Evolutionary conservation across 2,888 invertebrate species (phyloP), one percentile per base, ranked within the genome.

Genomic region (Gortyna flavago): DNA sequence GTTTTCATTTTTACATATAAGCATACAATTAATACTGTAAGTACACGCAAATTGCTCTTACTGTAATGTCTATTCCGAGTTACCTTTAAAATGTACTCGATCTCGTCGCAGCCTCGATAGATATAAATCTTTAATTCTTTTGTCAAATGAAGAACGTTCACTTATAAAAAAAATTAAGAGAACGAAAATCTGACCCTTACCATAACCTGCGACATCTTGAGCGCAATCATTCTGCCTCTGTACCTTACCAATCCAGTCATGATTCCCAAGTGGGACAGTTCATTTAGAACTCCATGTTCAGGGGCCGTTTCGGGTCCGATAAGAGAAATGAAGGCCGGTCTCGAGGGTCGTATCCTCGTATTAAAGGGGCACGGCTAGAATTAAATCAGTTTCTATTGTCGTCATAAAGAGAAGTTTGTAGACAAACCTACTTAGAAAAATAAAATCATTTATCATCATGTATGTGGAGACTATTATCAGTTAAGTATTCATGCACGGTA

Each of bases 221-320:
- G 8, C 18, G 29, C 18, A 29, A 29, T 70, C 5, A 32, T 7
- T n/a, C 16, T 2, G 5, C 6, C 59, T n/a, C 38, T 41, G 4
- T 13, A 32, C 16, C 32, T 8, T 61, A 11, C 25, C 32, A 32
- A 51, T n/a, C 32, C 16, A 25, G 7, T 8, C n/a, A n/a, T 8
- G n/a, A 77, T 51, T 72, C 59, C 72, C 80, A 61, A 77, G 51
- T 29, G 18, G 16, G 25, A 21, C 7, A 44, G 81, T 75, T 44
- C 29, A 81, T 74, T 78, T 44, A 25, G 51, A 32, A 62, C 5
- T 11, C 25, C 16, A 32, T 62, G 41, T 73, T 44, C n/a, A 54
- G 25, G 25, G n/a, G 51, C 13, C 62, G 35, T 81, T 54, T 62
- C 74, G 11, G 35, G n/a, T 41, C 9, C 25, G 29, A 35, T 54